These are phyloP conservation scores for Patagioenas fasciata DNA, from an alignment of 2,113 vertebrate species.

Conservation along the genomic window DNA sequence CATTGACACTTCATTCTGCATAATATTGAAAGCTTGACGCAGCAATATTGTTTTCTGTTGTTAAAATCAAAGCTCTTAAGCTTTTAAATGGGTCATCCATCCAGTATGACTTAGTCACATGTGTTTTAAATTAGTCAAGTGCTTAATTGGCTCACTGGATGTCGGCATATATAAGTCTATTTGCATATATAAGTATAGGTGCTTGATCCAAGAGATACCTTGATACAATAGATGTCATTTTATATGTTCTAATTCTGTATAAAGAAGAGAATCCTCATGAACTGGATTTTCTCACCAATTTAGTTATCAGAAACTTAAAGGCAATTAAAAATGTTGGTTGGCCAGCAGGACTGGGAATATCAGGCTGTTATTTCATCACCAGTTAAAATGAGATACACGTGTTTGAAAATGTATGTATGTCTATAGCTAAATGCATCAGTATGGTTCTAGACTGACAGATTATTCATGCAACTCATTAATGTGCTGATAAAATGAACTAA, in stretches of 20 bases:
- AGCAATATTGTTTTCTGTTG: background rate
- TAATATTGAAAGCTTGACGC: background rate
- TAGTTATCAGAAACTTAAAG: background rate
- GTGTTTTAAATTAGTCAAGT: constrained; percentile 34
- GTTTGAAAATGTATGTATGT: background rate
- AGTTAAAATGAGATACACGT: background rate
- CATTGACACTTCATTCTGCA: background rate
- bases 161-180: constrained; percentile 22
- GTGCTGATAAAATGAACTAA: background rate
- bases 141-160: constrained; percentile 27
- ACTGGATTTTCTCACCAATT: background rate
- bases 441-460: background rate
- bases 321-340: background rate
- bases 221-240: background rate
- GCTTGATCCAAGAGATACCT: constrained; percentile 18
- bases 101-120: constrained; percentile 18
- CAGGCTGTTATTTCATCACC: background rate
- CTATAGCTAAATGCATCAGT: background rate
- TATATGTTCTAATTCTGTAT: background rate
- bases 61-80: background rate
- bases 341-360: background rate
- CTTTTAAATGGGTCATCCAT: constrained; percentile 30
- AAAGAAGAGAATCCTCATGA: background rate
- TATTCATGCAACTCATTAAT: background rate
- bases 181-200: constrained; percentile 7